Evolutionary conservation across 1,140 invertebrate genomes (phyloP).

Genomic region (Hydropsyche tenuis): DNA sequence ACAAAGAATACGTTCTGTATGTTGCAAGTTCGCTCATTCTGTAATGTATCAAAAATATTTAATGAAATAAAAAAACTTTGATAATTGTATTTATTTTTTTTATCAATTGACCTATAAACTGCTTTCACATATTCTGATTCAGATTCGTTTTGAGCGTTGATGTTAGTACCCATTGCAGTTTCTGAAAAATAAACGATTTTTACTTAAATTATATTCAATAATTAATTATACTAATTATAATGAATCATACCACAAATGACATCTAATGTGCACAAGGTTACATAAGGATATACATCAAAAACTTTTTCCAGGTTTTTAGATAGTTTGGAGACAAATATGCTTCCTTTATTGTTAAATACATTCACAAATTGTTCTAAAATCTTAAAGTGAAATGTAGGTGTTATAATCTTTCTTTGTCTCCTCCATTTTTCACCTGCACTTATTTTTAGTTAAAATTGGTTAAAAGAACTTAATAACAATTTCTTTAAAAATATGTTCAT

Average conservation of each 20-base stretch:
- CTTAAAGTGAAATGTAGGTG: conserved; percentile 87
- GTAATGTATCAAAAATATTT: neutral
- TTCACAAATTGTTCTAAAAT: conserved; percentile 85
- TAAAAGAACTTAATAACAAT: neutral
- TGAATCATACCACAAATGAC: conserved; percentile 76
- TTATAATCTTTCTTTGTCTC: conserved; percentile 55
- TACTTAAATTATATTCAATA: neutral
- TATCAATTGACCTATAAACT: conserved; percentile 29
- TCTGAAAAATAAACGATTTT: conserved; percentile 3
- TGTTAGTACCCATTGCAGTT: conserved; percentile 29
- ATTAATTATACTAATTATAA: neutral
- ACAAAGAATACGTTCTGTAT: conserved; percentile 23
- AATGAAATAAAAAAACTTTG: neutral
- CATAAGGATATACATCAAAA: conserved; percentile 74
- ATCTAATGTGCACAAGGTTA: conserved; percentile 79
- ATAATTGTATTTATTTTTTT: too few relatives aligned
- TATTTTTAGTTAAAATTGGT: neutral
- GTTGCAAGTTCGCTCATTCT: conserved; percentile 15
- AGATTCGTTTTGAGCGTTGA: conserved; percentile 26
- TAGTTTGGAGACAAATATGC: conserved; percentile 70
- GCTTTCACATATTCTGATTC: conserved; percentile 38
- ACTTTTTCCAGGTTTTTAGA: conserved; percentile 61
- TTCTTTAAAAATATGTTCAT: neutral
- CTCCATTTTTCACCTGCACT: conserved; percentile 44
- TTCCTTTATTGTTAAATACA: conserved; percentile 77